Base-by-base conservation (phyloP, 2,888 invertebrate genomes). In the Synanthedon tipuliformis region DNA sequence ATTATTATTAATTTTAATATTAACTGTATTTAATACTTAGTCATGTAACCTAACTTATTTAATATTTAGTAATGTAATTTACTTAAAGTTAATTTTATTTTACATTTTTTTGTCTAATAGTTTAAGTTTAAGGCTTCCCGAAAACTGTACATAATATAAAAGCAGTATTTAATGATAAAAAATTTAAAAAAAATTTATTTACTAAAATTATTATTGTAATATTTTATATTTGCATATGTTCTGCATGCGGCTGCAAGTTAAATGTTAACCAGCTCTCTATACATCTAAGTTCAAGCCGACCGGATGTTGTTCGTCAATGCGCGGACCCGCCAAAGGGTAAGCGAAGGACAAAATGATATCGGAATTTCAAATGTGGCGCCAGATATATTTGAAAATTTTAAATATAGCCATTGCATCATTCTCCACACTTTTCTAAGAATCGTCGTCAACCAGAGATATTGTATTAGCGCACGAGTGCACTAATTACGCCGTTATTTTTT, bases 301-400 rank as follows among this genome's bases (percentile, higher is more conserved):
- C 80, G 81, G 81, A 80, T 80, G 78, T 80, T 68, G 60, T 71
- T 75, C 69, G 69, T 69, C 64, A 69, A 62, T 60, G 61, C 55
- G 64, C 59, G 59, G 59, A 41, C 61, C 57, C 60, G 58, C 63
- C 60, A 68, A 75, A 81, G 82, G 81, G 76, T 75, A 78, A 53
- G 56, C 65, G 80, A 83, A 85, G 84, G 84, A 80, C 83, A 70
- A 57, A 58, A 58, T 59, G 68, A 68, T 81, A 81, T 81, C 75
- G 57, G 75, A 73, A 78, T 67, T 68, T 64, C 65, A 72, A 71
- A 71, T 68, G 52, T 41, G 58, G 56, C 61, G 62, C 65, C 62
- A 61, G 64, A 64, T 60, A 49, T 53, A 52, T 62, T 63, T 63
- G 61, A 61, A 50, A 34, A 7, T n/a, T n/a, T 34, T 49, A 49